Evolutionary conservation across 2,113 vertebrate genomes (phyloP).

Genomic region (Melanostigma gelatinosum): DNA sequence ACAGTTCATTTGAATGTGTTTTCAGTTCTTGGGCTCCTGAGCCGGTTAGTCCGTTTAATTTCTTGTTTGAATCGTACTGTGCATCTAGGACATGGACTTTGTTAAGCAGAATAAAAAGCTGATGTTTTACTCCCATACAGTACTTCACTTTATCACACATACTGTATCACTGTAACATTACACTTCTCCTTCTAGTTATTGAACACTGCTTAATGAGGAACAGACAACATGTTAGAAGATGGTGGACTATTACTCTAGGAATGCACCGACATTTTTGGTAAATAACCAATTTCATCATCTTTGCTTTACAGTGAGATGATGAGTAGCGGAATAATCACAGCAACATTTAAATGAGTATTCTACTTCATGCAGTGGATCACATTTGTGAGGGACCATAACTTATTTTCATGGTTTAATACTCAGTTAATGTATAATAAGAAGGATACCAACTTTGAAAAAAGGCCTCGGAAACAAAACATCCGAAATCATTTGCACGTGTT

Average conservation of each 20-base stretch:
- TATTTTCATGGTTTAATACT: neutral
- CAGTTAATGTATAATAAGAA: neutral
- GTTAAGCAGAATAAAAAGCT: neutral
- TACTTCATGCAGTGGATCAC: neutral
- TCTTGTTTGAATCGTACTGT: neutral
- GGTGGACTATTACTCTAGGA: neutral
- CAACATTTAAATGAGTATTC: conserved; percentile 1
- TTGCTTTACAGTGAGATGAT: neutral
- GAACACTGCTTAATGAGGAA: neutral
- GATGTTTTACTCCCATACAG: neutral
- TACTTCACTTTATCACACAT: neutral
- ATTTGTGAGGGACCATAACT: neutral
- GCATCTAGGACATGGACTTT: neutral
- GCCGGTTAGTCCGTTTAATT: conserved; percentile 7
- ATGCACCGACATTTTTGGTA: neutral
- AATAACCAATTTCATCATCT: neutral
- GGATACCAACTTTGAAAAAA: neutral
- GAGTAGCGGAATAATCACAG: neutral
- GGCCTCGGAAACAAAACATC: neutral
- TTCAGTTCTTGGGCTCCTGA: conserved; percentile 26
- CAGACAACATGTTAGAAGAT: neutral
- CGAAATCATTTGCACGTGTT: neutral
- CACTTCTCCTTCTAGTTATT: neutral
- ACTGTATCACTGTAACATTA: neutral
- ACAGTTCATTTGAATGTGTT: conserved; percentile 35